Evolutionary conservation across 2,113 vertebrate species (phyloP), one percentile per base, ranked within the genome.

Genomic region (Entelurus aequoreus): DNA sequence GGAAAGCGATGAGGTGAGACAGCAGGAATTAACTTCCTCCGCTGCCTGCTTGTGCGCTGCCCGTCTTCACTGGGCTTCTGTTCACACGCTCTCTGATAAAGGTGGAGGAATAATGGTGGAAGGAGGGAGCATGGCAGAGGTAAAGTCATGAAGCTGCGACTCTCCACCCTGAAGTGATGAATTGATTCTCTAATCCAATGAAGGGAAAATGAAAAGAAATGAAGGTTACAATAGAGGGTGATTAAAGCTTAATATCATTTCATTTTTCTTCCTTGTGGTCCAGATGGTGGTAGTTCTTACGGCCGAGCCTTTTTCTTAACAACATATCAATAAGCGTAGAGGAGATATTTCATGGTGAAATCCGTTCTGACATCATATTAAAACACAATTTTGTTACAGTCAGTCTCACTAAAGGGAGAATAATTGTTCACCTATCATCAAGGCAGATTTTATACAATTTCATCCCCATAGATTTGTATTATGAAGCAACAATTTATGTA

Each of bases 1-100:
- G 71, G 80, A 88, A 88, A 86, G 88, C 84, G 70, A 62, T 86
- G 86, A 88, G 86, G 86, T 90, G 88, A 89, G 78, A 89, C 87
- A 81, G 81, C 77, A 89, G 87, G 86, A 88, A 90, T 87, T 67
- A 83, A 79, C 84, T 82, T 65, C 52, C 68, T 78, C 68, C 69
- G 72, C 64, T 51, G 60, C 61, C 75, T 68, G 69, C 79, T 65
- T 58, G 56, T 52, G 69, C 65, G 10, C 5, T 69, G 65, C 68
- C 67, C 69, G 14, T 75, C 79, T 77, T 79, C 63, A 60, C 57
- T 60, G 53, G 77, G 66, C 60, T 66, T 67, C 67, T 69, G 72
- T 81, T 76, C 74, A 63, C 76, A 72, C 74, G 66, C 76, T 79
- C 65, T 63, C 72, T 80, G 74, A 78, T 57, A 63, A 63, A 76